Percentiles rank a stretch among this genome's conserved stretches.
Evolutionary conservation across 53 echinoderm and acorn worm genomes (phyloP).

Genomic region (Paracentrotus lividus): DNA sequence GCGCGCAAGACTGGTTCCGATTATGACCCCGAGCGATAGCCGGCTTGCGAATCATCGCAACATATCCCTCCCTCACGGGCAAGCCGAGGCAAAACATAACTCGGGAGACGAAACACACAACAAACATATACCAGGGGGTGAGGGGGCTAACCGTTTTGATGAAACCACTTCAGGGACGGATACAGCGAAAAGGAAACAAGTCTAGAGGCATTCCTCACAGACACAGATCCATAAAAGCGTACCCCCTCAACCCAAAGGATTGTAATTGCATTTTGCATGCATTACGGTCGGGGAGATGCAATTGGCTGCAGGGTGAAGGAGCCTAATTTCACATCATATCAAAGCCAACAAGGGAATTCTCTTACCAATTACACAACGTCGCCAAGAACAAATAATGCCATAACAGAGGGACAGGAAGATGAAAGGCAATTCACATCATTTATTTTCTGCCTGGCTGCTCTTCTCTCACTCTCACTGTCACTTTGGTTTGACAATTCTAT

Average conservation of each 20-base stretch:
- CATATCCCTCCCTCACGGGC: constrained; percentile 49
- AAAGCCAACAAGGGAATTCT: constrained; percentile 68
- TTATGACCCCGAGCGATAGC: constrained; percentile 59
- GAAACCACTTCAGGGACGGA: constrained; percentile 21
- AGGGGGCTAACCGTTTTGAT: constrained; percentile 32
- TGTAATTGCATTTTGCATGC: constrained; percentile 73
- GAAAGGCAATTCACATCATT: constrained; percentile 65
- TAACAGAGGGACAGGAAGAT: constrained; percentile 50
- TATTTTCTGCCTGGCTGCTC: constrained; percentile 56
- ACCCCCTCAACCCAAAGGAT: constrained; percentile 30
- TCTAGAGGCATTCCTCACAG: constrained; percentile 49
- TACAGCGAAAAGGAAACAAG: constrained; percentile 21
- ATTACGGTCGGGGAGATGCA: constrained; percentile 64
- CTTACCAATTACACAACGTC: constrained; percentile 67
- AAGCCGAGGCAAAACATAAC: constrained; percentile 47
- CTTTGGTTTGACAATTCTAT: not conserved
- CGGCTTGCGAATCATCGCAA: constrained; percentile 61
- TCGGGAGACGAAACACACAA: not conserved
- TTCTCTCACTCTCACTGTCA: constrained; percentile 28
- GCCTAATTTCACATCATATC: constrained; percentile 64
- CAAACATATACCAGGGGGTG: constrained; percentile 30
- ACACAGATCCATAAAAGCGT: constrained; percentile 66
- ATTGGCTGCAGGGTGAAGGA: constrained; percentile 60
- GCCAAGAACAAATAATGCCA: constrained; percentile 55
- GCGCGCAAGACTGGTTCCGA: constrained; percentile 66